phyloP scores from a whole-genome alignment of 1,140 invertebrate genomes.

The Oryzaephilus surinamensis region DNA sequence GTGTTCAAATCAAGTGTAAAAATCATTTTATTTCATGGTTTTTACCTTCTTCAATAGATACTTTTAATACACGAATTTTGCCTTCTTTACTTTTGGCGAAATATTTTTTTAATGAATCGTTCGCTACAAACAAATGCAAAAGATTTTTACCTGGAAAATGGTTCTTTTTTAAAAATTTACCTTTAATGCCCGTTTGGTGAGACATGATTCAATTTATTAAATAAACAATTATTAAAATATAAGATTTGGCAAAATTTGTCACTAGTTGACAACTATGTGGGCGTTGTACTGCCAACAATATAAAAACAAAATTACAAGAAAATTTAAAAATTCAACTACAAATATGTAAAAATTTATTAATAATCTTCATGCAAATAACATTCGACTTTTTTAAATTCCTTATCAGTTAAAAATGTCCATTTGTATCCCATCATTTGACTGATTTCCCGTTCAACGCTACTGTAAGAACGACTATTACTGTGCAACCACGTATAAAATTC shows the following conservation, averaged over 20 bases:
- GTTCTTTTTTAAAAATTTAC: constrained; percentile 33
- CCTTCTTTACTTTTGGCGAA: constrained; percentile 75
- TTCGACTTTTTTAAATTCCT: constrained; percentile 47
- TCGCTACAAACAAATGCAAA: constrained; percentile 50
- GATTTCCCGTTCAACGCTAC: constrained; percentile 55
- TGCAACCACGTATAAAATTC: constrained; percentile 60
- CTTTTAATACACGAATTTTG: constrained; percentile 67
- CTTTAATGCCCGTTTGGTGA: constrained; percentile 68
- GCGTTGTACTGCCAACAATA: no score
- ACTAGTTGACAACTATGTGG: no score
- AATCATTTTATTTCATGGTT: constrained; percentile 12
- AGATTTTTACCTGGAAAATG: constrained; percentile 17
- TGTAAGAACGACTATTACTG: constrained; percentile 49
- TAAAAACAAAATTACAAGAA: no score
- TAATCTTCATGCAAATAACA: constrained; percentile 13
- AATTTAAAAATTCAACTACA: no score
- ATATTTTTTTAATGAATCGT: constrained; percentile 67
- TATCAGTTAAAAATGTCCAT: constrained; percentile 66
- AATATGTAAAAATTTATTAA: no score
- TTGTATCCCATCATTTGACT: constrained; percentile 52
- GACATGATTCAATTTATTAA: constrained; percentile 45
- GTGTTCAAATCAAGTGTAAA: constrained; percentile 7
- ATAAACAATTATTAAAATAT: no score
- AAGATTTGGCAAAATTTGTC: no score
- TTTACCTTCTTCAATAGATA: constrained; percentile 79